Conservation (phyloP, 2,888 invertebrate genomes). For the Cosmopolites sordidus region DNA sequence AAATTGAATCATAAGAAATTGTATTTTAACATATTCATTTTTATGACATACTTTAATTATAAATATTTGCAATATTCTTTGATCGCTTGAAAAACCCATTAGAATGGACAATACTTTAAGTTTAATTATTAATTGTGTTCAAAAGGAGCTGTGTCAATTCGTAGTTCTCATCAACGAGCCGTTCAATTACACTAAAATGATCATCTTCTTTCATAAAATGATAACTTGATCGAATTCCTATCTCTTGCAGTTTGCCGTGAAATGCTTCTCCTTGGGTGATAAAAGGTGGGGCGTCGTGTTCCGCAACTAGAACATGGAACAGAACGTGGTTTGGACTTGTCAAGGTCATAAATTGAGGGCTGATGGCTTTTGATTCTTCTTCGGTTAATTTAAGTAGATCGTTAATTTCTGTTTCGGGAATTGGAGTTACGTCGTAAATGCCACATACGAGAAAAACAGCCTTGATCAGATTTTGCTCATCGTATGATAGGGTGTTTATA, state of each 20-base stretch:
- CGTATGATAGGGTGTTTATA: conserved; percentile 34
- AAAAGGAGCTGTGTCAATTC: conserved; percentile 47
- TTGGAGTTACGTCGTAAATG: conserved; percentile 69
- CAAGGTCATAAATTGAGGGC: conserved; percentile 32
- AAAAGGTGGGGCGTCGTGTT: conserved; percentile 67
- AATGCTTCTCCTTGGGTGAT: conserved; percentile 62
- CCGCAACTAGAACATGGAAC: conserved; percentile 55
- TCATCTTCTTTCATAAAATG: conserved; percentile 56
- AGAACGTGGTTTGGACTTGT: conserved; percentile 36
- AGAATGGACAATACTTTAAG: too few relatives aligned
- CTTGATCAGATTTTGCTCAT: conserved; percentile 48
- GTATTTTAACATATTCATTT: too few relatives aligned
- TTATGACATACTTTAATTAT: too few relatives aligned
- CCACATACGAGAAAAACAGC: conserved; percentile 72
- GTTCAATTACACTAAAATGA: conserved; percentile 74
- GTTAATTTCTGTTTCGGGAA: conserved; percentile 64
- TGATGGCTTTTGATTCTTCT: conserved; percentile 52
- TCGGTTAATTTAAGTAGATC: conserved; percentile 60
- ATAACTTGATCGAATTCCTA: conserved; percentile 55
- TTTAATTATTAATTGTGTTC: conserved; percentile 18
- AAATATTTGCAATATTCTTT: too few relatives aligned
- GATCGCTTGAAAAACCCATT: too few relatives aligned
- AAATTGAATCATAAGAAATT: too few relatives aligned
- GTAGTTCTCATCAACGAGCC: conserved; percentile 55
- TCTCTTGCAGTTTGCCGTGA: conserved; percentile 48